Evolutionary conservation across 2,888 invertebrate genomes (phyloP), one percentile per base, ranked within the genome.

Genomic region (Aphidius colemani): DNA sequence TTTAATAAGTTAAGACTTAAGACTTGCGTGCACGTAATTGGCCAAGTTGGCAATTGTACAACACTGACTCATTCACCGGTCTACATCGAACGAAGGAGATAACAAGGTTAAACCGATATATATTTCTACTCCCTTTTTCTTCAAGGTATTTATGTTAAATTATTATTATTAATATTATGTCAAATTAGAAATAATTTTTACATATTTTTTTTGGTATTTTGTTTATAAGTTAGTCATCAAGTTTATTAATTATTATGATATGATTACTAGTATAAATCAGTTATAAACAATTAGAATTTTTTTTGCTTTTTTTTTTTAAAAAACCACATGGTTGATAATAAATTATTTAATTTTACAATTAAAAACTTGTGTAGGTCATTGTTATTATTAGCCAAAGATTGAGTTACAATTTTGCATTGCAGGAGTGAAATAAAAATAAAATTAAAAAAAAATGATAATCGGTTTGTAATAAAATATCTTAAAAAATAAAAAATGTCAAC

Each of bases 401-500:
- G 53, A 41, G 43, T 13, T n/a, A 41, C 7, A 40, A 53, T 53
- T 53, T 53, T 53, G 41, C 8, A 41, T 53, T 53, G 7, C 53
- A 53, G 53, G 53, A 40, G n/a, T 7, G 8, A 13, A n/a, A 18
- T 18, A 18, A 18, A 18, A 39, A 39, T 7, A 53, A 50, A 39
- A 10, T 40, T 53, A 41, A 30, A 30, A 5, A 30, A 30, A 30
- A 30, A 30, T 18, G 3, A n/a, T n/a, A 18, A 18, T 18, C 30
- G 30, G 30, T 30, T 30, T 30, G 30, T 30, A 30, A 30, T 5
- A 30, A 30, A 30, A 30, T 30, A 30, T 30, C 3, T 2, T 0
- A 30, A 30, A 30, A 30, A 30, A 30, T n/a, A 51, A 67, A 77
- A 74, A 73, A 87, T 87, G 87, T 88, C 86, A 72, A 87, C 88